Evolutionary conservation across 2,113 vertebrate species (phyloP).

Genomic region (Oncorhynchus gorbuscha): DNA sequence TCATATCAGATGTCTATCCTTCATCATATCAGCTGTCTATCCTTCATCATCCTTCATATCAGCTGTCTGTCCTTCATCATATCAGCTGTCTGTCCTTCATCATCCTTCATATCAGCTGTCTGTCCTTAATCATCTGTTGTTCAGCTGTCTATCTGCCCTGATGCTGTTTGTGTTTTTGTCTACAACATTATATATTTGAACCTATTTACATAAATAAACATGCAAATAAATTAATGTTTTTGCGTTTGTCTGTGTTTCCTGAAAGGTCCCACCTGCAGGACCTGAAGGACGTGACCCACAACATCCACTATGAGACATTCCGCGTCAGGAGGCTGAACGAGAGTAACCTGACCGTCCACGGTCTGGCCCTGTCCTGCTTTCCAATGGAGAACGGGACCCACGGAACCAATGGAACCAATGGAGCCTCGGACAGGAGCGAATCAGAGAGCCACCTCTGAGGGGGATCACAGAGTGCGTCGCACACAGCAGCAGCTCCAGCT

Average conservation of each 20-base stretch:
- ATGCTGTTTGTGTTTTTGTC: too few relatives aligned
- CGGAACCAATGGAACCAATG: too few relatives aligned
- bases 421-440: constrained; percentile 53
- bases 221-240: neutral
- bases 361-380: constrained; percentile 51
- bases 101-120: too few relatives aligned
- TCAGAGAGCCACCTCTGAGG: constrained; percentile 69
- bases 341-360: constrained; percentile 71
- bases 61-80: too few relatives aligned
- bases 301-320: constrained; percentile 92
- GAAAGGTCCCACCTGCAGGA: constrained; percentile 91
- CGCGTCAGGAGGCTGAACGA: constrained; percentile 82
- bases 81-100: too few relatives aligned
- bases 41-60: too few relatives aligned
- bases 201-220: neutral
- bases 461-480: neutral
- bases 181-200: neutral
- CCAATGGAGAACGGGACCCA: constrained; percentile 54
- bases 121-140: too few relatives aligned
- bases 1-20: too few relatives aligned
- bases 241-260: neutral
- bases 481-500: neutral
- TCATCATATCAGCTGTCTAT: too few relatives aligned
- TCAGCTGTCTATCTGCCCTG: too few relatives aligned
- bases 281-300: constrained; percentile 95